Base-by-base conservation (phyloP, 2,888 invertebrate genomes). In the Mythimna lalbum region DNA sequence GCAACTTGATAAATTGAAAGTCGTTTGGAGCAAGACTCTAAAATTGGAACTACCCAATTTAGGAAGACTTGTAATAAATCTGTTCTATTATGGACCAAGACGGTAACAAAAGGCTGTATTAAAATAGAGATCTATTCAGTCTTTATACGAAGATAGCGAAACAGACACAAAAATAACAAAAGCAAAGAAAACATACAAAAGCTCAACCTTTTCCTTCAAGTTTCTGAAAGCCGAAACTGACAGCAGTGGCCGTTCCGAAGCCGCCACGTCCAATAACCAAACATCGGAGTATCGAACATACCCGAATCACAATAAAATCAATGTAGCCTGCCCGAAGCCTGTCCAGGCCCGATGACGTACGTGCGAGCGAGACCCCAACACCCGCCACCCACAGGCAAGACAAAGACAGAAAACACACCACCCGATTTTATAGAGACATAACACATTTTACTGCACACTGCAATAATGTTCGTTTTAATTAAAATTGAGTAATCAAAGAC, bases 281-380 rank as follows among this genome's bases (percentile, higher is more conserved):
- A 75, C 74, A 80, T 73, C 81, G 76, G 36, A 55, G 68, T 76
- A 74, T 82, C 80, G 76, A 74, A 82, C 72, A 73, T 69, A 43
- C 73, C 67, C 80, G 76, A 79, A 86, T 83, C 78, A 77, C 85
- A 89, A 88, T 89, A 90, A 91, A 91, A 91, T 91, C 91, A 90
- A 91, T 91, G 90, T 87, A 90, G 91, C 82, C 76, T 80, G 75
- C 82, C 87, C 76, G 87, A 82, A 88, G 88, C 84, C 88, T 88
- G 84, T 84, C 87, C 88, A 89, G 88, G 86, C 71, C 55, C 73
- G 57, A 47, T 80, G 81, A 82, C 76, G 76, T 76, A 76, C 63
- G 87, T 77, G 86, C 65, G 81, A 89, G 63, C n/a, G 87, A 80
- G 84, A 85, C 65, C 57, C 47, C 64, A 43, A 65, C 43, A 84